phyloP scores from a whole-genome alignment of 1,140 invertebrate genomes.

The Drosophila jambulina region DNA sequence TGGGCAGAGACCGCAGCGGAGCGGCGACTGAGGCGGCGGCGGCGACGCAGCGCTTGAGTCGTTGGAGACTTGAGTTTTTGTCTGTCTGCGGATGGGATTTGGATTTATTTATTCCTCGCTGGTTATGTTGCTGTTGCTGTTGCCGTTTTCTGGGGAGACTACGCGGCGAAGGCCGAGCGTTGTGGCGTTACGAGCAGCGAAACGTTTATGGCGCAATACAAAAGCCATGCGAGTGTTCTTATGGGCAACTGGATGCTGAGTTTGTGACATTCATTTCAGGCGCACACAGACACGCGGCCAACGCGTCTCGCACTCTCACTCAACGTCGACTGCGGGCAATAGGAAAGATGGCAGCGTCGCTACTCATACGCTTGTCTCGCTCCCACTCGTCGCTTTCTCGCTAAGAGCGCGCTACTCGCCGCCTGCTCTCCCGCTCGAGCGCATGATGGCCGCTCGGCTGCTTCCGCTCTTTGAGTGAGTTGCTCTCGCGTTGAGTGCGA shows the following conservation, averaged over 20 bases:
- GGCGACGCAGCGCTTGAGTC: slow-evolving; percentile 41
- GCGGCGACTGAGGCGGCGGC: slow-evolving; percentile 29
- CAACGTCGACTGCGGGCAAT: slow-evolving; percentile 61
- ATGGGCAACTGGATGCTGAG: slow-evolving; percentile 72
- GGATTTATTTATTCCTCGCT: slow-evolving; percentile 22
- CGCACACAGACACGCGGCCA: slow-evolving; percentile 37
- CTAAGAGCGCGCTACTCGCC: background rate
- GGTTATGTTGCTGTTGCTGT: slow-evolving; percentile 16
- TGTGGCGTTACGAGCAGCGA: slow-evolving; percentile 85
- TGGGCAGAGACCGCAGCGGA: slow-evolving; percentile 32
- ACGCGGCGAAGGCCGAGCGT: slow-evolving; percentile 80
- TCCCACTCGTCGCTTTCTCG: background rate
- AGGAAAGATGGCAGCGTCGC: slow-evolving; percentile 66
- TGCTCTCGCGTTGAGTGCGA: slow-evolving; percentile 53
- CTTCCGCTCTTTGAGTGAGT: slow-evolving; percentile 43
- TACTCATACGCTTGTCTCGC: slow-evolving; percentile 58
- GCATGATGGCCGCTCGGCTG: slow-evolving; percentile 72
- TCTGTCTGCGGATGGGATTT: slow-evolving; percentile 52
- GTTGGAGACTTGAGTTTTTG: slow-evolving; percentile 69
- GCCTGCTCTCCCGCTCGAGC: slow-evolving; percentile 15
- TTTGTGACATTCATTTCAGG: slow-evolving; percentile 72
- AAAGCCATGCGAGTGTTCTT: slow-evolving; percentile 83
- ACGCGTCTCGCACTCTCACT: slow-evolving; percentile 16
- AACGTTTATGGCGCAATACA: slow-evolving; percentile 85
- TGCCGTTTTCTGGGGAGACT: slow-evolving; percentile 47